A percentile compares a stretch with the other conserved stretches of the same genome.
Conservation (phyloP, 2,888 invertebrate species). For the Smittia aterrima region DNA sequence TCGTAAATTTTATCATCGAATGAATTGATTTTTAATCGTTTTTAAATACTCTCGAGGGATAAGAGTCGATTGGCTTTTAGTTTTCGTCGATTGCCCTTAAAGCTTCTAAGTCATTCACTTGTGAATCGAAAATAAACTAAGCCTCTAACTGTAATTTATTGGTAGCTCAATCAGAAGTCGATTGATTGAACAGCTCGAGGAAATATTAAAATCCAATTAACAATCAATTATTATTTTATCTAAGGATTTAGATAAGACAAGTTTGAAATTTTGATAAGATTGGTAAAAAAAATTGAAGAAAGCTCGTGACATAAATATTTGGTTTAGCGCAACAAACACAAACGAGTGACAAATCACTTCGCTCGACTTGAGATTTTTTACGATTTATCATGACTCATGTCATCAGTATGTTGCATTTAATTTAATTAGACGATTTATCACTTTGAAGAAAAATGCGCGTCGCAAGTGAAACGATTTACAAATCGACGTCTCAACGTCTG, state of each 20-base stretch:
- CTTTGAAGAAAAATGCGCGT: too few relatives aligned
- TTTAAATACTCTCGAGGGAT: neutral
- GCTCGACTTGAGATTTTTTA: too few relatives aligned
- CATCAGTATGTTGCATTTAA: too few relatives aligned
- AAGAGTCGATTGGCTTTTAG: neutral
- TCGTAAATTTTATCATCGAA: neutral
- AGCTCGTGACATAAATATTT: too few relatives aligned
- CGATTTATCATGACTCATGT: too few relatives aligned
- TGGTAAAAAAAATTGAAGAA: neutral
- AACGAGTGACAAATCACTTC: too few relatives aligned
- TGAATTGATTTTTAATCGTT: conserved; percentile 7
- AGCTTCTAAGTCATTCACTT: neutral
- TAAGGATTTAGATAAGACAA: neutral
- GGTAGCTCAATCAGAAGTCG: neutral
- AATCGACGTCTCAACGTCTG: too few relatives aligned
- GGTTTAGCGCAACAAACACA: too few relatives aligned
- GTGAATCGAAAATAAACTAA: neutral
- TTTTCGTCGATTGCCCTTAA: neutral
- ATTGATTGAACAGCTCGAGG: neutral
- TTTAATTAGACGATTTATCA: too few relatives aligned
- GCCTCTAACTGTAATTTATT: neutral
- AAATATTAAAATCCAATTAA: conserved; percentile 8
- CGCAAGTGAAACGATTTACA: too few relatives aligned
- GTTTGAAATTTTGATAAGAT: neutral
- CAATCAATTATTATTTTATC: neutral